Percentiles rank a stretch among this genome's conserved stretches.
Conservation (phyloP, 2,888 invertebrate genomes). For the Camptogramma bilineatum region DNA sequence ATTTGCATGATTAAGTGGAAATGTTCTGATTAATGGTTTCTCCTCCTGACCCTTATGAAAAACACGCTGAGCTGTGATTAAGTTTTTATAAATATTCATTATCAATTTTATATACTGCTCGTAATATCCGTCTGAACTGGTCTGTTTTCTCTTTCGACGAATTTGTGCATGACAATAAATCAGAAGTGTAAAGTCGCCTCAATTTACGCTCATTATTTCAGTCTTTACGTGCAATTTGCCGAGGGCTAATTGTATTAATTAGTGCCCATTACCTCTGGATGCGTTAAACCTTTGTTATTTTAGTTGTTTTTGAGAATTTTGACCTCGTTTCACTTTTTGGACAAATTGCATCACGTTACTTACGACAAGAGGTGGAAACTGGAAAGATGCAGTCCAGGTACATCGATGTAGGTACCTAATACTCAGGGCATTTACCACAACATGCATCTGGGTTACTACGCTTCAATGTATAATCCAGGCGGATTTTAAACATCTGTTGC, state of each 20-base stretch:
- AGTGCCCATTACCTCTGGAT: constrained; percentile 79
- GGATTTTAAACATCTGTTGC: constrained; percentile 16
- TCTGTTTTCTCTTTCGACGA: constrained; percentile 85
- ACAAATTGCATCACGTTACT: constrained; percentile 37
- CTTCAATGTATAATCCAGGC: constrained; percentile 9
- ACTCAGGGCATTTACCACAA: constrained; percentile 19
- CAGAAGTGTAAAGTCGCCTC: constrained; percentile 84
- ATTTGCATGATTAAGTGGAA: constrained; percentile 76
- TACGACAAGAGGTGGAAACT: constrained; percentile 17
- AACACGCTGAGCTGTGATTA: constrained; percentile 74
- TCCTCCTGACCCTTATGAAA: constrained; percentile 71
- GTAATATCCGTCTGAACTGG: constrained; percentile 79
- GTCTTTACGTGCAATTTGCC: constrained; percentile 82
- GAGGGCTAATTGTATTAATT: constrained; percentile 84
- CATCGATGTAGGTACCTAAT: not conserved
- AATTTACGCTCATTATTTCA: constrained; percentile 84
- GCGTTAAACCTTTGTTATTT: constrained; percentile 70
- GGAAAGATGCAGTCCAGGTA: constrained; percentile 1
- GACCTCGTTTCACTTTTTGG: constrained; percentile 53
- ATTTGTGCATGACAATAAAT: constrained; percentile 83
- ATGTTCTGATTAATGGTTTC: constrained; percentile 80
- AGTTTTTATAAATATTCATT: constrained; percentile 84
- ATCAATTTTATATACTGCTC: constrained; percentile 80
- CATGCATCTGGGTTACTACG: constrained; percentile 22
- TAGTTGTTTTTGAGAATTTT: constrained; percentile 62